These are phyloP conservation scores for Myotis lucifugus DNA, from an alignment of 2,113 vertebrate genomes.

Conservation along the genomic window DNA sequence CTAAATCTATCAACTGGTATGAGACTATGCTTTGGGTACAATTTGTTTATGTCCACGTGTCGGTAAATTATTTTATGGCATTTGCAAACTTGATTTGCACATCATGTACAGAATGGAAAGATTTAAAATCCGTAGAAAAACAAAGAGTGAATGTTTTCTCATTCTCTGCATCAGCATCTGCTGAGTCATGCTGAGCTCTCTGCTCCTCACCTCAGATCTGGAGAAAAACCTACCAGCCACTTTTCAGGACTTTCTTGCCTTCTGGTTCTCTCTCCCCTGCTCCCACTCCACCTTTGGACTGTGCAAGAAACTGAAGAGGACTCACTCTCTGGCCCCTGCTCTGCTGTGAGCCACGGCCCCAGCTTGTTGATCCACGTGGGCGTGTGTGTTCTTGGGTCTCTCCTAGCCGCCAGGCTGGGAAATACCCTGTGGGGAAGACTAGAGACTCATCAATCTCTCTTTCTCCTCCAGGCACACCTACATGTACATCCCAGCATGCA, in stretches of 20 bases:
- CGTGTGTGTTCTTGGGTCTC: neutral
- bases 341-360: too few relatives aligned
- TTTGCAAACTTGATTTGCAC: neutral
- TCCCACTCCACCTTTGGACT: neutral
- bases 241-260: neutral
- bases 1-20: neutral
- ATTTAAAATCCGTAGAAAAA: neutral
- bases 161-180: neutral
- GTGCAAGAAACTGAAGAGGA: too few relatives aligned
- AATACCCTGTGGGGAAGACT: neutral
- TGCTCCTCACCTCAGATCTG: neutral
- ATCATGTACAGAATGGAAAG: neutral
- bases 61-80: neutral
- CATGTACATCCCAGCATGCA: accelerated
- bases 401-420: neutral
- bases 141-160: neutral
- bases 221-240: neutral
- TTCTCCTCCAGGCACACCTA: neutral
- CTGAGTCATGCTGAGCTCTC: neutral
- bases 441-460: neutral
- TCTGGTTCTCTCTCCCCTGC: neutral
- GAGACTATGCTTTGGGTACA: neutral
- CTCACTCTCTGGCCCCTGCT: neutral
- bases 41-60: neutral
- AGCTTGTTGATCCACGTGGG: neutral